Percentiles rank a stretch among this genome's conserved stretches.
Evolutionary conservation across 1,140 invertebrate species (phyloP).

Genomic region (Apis florea): DNA sequence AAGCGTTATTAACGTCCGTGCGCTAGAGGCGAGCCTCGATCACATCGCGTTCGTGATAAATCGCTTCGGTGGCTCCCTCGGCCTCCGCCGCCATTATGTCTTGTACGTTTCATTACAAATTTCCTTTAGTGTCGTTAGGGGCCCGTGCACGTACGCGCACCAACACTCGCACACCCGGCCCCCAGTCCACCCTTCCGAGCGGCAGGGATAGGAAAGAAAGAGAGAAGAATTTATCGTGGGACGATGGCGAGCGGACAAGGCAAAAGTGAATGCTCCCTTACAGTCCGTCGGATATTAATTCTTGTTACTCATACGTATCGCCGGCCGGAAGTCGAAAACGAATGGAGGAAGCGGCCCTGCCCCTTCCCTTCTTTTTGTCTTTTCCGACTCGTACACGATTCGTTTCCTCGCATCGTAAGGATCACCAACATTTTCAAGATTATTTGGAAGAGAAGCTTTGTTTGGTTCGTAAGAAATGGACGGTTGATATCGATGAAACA

Average conservation of each 20-base stretch:
- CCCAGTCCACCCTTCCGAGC: background rate
- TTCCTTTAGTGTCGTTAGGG: constrained; percentile 70
- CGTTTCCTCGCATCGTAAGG: too few species aligned
- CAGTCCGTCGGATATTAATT: constrained; percentile 53
- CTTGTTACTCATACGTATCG: constrained; percentile 52
- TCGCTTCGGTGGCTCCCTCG: constrained; percentile 73
- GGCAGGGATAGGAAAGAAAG: constrained; percentile 45
- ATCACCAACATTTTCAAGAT: too few species aligned
- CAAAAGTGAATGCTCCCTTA: constrained; percentile 57
- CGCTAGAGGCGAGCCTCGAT: constrained; percentile 76
- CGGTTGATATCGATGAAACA: too few species aligned
- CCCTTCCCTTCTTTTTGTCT: background rate
- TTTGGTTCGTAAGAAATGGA: too few species aligned
- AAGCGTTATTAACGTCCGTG: constrained; percentile 77
- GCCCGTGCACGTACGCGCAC: constrained; percentile 9
- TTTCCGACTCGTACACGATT: background rate
- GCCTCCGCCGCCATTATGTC: constrained; percentile 73
- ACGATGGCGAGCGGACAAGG: constrained; percentile 57
- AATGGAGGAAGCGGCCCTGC: background rate
- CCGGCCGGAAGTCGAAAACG: constrained; percentile 32
- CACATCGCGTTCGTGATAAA: constrained; percentile 79
- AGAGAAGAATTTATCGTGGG: constrained; percentile 63
- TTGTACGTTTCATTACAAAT: constrained; percentile 77
- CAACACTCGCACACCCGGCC: constrained; percentile 11
- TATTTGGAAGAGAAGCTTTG: too few species aligned